phyloP scores from a whole-genome alignment of 2,113 vertebrate species.

The Phoxinus phoxinus region DNA sequence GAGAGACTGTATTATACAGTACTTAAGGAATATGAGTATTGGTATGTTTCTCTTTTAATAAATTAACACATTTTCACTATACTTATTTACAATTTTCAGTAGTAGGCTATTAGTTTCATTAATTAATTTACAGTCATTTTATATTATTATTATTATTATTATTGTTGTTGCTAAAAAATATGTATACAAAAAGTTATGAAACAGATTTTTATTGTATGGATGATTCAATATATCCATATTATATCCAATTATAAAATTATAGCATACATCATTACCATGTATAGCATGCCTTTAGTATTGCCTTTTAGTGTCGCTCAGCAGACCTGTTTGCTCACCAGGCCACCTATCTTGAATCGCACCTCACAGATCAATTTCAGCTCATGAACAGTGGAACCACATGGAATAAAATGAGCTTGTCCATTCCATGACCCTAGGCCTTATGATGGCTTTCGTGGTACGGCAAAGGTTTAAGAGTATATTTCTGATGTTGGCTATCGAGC shows the following conservation, averaged over 20 bases:
- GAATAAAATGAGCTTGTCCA: background rate
- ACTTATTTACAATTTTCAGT: too few relatives aligned
- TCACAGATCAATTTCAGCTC: background rate
- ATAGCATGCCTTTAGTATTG: background rate
- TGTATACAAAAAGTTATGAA: too few relatives aligned
- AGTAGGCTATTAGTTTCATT: too few relatives aligned
- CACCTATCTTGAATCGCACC: background rate
- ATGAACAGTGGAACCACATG: background rate
- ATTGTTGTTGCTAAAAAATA: too few relatives aligned
- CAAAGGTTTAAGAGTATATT: constrained; percentile 56
- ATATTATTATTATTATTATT: too few relatives aligned
- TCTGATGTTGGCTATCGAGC: constrained; percentile 10
- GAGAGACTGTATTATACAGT: too few relatives aligned
- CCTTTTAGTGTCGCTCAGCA: background rate
- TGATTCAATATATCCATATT: too few relatives aligned
- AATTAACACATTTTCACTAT: too few relatives aligned
- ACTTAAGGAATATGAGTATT: too few relatives aligned
- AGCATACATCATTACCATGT: background rate
- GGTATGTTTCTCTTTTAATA: too few relatives aligned
- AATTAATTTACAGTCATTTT: too few relatives aligned
- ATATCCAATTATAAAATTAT: too few relatives aligned
- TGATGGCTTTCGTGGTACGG: background rate
- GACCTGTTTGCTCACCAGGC: background rate
- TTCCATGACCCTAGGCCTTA: background rate
- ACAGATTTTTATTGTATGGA: background rate